These are phyloP conservation scores for Kradibia gibbosae DNA, from an alignment of 1,140 invertebrate genomes.

Conservation along the genomic window DNA sequence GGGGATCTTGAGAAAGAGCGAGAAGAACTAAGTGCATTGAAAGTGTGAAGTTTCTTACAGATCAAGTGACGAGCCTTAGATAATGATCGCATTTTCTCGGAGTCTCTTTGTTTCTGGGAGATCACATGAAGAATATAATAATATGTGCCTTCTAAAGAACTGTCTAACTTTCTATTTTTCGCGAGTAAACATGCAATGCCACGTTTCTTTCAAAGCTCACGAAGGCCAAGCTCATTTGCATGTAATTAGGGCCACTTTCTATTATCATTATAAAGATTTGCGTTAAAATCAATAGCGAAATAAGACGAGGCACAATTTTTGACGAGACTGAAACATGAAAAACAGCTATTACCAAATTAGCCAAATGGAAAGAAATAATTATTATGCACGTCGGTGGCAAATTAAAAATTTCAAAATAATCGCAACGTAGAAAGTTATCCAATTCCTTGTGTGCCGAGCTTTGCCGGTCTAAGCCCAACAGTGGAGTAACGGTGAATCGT, in stretches of 20 bases:
- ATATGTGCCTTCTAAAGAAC: background rate
- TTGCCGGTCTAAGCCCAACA: no score
- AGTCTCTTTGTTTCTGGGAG: conserved; percentile 22
- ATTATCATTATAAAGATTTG: no score
- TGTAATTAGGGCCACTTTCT: conserved; percentile 18
- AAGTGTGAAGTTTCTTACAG: background rate
- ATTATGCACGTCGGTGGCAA: no score
- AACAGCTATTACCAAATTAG: no score
- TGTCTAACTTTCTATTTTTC: conserved; percentile 35
- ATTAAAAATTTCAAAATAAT: no score
- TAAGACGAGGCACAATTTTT: no score
- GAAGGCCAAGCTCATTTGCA: background rate
- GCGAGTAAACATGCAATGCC: background rate
- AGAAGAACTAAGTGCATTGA: conserved; percentile 19
- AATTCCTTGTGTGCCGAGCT: no score
- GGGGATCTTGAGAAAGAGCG: background rate
- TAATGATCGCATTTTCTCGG: conserved; percentile 24
- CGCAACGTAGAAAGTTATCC: no score
- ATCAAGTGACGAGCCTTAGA: conserved; percentile 24
- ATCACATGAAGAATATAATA: background rate
- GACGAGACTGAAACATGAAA: no score
- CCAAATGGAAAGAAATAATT: no score
- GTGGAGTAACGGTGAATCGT: no score
- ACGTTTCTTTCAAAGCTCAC: background rate
- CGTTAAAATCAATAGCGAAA: no score